A percentile compares a stretch with the other conserved stretches of the same genome.
These are phyloP conservation scores for Pogonocherus hispidulus DNA, from an alignment of 2,888 invertebrate genomes.

Conservation along the genomic window DNA sequence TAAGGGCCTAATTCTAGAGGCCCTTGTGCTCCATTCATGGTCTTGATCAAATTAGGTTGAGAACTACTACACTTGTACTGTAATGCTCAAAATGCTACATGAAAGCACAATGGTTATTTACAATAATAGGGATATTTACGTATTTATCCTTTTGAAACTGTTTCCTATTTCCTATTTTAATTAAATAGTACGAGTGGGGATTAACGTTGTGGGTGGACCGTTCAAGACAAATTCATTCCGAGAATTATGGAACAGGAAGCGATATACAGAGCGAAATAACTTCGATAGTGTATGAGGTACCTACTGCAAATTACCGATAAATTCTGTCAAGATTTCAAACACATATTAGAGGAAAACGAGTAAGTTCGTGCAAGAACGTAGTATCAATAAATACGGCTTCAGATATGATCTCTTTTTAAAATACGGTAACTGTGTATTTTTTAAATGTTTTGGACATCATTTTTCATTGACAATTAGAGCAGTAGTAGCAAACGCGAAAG, in stretches of 20 bases:
- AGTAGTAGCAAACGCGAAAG: too few relatives aligned
- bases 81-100: slow-evolving; percentile 7
- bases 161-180: slow-evolving; percentile 24
- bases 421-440: too few relatives aligned
- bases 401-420: too few relatives aligned
- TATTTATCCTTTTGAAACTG: slow-evolving; percentile 26
- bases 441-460: too few relatives aligned
- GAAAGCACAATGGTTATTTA: slow-evolving; percentile 41
- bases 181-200: slow-evolving; percentile 7
- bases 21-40: slow-evolving; percentile 44
- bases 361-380: too few relatives aligned
- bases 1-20: slow-evolving; percentile 42
- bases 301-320: too few relatives aligned
- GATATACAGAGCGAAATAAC: too few relatives aligned
- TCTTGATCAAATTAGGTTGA: slow-evolving; percentile 47
- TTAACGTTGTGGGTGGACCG: background rate
- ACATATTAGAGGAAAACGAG: too few relatives aligned
- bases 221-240: background rate
- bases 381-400: too few relatives aligned
- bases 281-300: too few relatives aligned
- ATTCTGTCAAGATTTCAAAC: too few relatives aligned
- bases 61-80: slow-evolving; percentile 17
- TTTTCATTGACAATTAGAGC: too few relatives aligned
- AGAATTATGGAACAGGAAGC: background rate
- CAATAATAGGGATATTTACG: slow-evolving; percentile 32